Conservation (phyloP, 2,113 vertebrate species). For the Notechis scutatus region DNA sequence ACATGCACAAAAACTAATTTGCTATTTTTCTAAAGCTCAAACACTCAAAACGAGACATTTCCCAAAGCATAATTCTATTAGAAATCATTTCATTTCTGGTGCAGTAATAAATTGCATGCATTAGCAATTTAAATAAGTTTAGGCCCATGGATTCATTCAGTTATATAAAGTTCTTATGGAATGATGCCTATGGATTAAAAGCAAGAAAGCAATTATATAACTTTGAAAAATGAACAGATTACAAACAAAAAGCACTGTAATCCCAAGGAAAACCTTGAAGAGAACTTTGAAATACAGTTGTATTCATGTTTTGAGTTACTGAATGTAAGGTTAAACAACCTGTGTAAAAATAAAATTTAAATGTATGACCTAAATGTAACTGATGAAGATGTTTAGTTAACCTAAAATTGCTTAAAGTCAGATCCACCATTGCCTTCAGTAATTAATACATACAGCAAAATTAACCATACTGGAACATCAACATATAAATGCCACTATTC, state of each 20-base stretch:
- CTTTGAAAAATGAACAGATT: background rate
- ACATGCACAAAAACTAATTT: background rate
- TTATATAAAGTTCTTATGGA: background rate
- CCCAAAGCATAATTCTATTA: background rate
- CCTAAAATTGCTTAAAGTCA: background rate
- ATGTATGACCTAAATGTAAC: background rate
- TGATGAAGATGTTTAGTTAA: background rate
- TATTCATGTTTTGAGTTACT: background rate
- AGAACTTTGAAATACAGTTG: background rate
- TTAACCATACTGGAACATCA: background rate
- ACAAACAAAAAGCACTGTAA: background rate
- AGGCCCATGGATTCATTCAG: background rate
- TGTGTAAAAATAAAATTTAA: background rate
- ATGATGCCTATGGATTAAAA: background rate
- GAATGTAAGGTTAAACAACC: background rate
- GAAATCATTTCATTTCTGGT: background rate
- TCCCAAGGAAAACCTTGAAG: background rate
- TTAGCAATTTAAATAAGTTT: background rate
- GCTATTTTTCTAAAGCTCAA: background rate
- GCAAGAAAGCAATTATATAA: background rate
- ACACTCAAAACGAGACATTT: background rate
- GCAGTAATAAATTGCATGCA: background rate
- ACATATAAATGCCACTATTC: background rate
- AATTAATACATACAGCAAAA: background rate
- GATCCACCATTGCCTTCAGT: background rate